These are phyloP conservation scores for Drosophila mimica DNA, from an alignment of 2,888 invertebrate genomes.

Conservation along the genomic window DNA sequence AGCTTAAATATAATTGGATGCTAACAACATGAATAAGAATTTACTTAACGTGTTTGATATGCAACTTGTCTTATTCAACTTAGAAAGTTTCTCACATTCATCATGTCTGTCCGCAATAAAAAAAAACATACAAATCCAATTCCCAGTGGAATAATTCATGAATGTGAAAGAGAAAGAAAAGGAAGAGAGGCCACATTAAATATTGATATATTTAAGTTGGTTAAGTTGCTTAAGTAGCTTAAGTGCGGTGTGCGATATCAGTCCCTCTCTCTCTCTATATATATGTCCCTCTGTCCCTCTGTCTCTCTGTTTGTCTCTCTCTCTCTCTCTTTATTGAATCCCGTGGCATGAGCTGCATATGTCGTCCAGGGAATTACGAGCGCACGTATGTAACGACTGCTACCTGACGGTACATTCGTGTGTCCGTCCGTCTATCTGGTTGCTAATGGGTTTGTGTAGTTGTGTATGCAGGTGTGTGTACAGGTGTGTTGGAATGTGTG, in stretches of 20 bases:
- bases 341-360: slow-evolving; percentile 14
- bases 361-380: slow-evolving; percentile 43
- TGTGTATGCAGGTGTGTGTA: neutral
- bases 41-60: slow-evolving; percentile 9
- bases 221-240: slow-evolving; percentile 64
- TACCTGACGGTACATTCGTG: slow-evolving; percentile 17
- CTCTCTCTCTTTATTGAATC: slow-evolving; percentile 35
- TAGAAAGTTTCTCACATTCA: slow-evolving; percentile 14
- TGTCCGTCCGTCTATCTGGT: slow-evolving; percentile 1
- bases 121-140: slow-evolving; percentile 17
- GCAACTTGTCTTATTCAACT: slow-evolving; percentile 12
- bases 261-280: slow-evolving; percentile 5
- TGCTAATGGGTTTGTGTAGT: neutral
- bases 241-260: slow-evolving; percentile 28
- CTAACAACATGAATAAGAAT: slow-evolving; percentile 5
- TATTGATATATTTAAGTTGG: slow-evolving; percentile 59
- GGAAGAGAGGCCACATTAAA: slow-evolving; percentile 41
- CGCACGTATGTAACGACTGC: slow-evolving; percentile 25
- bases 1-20: slow-evolving; percentile 4
- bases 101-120: neutral
- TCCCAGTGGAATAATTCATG: slow-evolving; percentile 36
- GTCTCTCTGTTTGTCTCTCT: neutral
- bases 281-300: neutral
- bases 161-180: neutral
- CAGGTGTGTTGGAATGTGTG: neutral